Conservation (phyloP, 2,888 invertebrate species). For the Allacma fusca region DNA sequence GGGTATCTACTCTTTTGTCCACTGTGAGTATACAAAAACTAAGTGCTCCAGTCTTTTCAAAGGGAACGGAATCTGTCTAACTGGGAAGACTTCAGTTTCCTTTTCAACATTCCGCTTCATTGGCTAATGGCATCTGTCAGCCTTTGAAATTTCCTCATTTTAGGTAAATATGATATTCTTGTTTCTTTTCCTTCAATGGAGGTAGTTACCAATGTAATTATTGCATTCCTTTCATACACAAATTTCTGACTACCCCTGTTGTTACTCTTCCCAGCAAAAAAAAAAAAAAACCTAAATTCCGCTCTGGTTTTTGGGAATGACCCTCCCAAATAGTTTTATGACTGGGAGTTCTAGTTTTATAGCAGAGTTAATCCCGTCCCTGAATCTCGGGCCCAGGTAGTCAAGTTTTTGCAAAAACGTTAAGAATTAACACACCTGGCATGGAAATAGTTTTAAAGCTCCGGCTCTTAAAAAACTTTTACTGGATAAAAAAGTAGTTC, state of each 20-base stretch:
- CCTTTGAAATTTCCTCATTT: slow-evolving; percentile 3
- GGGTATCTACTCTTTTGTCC: too few species aligned
- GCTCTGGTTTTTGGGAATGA: too few species aligned
- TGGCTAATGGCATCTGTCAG: slow-evolving; percentile 30
- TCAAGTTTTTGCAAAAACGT: too few species aligned
- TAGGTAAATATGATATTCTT: slow-evolving; percentile 6
- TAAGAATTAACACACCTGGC: too few species aligned
- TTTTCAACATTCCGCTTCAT: slow-evolving; percentile 24
- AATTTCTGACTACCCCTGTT: background rate
- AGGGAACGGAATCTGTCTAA: background rate
- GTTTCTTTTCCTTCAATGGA: background rate
- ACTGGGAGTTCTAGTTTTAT: too few species aligned
- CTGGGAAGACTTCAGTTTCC: background rate
- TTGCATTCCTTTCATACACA: slow-evolving; percentile 1
- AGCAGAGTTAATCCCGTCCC: too few species aligned
- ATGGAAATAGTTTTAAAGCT: slow-evolving; percentile 8
- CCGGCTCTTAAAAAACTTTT: too few species aligned
- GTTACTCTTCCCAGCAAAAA: too few species aligned
- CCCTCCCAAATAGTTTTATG: too few species aligned
- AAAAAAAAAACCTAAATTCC: too few species aligned
- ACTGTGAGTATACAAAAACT: background rate
- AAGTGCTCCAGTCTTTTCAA: background rate
- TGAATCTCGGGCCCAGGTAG: too few species aligned
- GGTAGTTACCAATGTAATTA: background rate
- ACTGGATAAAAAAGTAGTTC: too few species aligned